Evolutionary conservation across 1,140 invertebrate genomes (phyloP), one percentile per base, ranked within the genome.

Genomic region (Oryzaephilus surinamensis): DNA sequence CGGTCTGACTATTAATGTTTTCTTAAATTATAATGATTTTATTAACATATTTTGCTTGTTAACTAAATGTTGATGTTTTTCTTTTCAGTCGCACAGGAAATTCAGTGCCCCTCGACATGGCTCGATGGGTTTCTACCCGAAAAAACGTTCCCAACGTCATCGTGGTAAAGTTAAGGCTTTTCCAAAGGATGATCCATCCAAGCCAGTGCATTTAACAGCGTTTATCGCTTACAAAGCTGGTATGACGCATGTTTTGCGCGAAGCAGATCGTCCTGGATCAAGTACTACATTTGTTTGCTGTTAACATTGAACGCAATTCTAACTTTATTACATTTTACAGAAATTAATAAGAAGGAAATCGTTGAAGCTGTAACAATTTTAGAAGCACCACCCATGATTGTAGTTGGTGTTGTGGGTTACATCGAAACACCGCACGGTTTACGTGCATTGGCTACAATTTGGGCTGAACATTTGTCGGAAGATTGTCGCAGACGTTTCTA

Each of bases 311-410:
- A 17, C 10, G 6, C 10, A 23, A 15, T 26, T 33, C 18, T 16
- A 37, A 30, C 4, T n/a, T 17, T 28, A 21, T 7, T n/a, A 7
- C 1, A 33, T 4, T 24, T 32, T 50, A 46, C 50, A 94, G 94
- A 99, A 77, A 84, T 97, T 15, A 97, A 99, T 74, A 99, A 99
- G 72, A 99, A 99, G 65, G 97, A 99, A 72, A 92, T 99, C 48
- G 94, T 99, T 5, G 97, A 99, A 64, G 91, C 92, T 33, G 96
- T 99, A 1, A 99, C 97, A 21, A 88, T 99, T 60, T 70, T 99
- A 45, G 97, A 99, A 72, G 87, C 96, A 12, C 97, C 97, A 43
- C 96, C 97, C 23, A 94, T 99, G 89, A 79, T 98, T 32, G 77
- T 94, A 48, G 93, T 99, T 53, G 97, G 97, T 58, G 81, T 94